Base-by-base conservation (phyloP, 2,113 vertebrate genomes). In the Ailurus styani region DNA sequence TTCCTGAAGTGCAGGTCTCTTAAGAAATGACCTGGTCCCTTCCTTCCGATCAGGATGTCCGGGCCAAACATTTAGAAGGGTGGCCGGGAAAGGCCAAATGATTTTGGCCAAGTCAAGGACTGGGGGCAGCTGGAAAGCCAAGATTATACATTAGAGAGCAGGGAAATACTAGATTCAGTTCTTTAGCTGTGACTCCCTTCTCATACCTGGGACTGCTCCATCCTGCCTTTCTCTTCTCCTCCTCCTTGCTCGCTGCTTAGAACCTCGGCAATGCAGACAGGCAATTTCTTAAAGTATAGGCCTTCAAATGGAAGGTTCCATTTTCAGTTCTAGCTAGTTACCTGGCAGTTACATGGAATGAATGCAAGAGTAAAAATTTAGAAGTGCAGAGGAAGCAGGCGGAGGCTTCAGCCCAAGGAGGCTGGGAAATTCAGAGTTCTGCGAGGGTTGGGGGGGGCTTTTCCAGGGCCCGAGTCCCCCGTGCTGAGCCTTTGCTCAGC, bases 271-370 rank as follows among this genome's bases (percentile, higher is more conserved):
- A 0, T 18, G 92, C 94, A 97, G 98, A 98, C 4, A 10, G 96
- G 81, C 98, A 96, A 98, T 98, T 98, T 98, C 96, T 95, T 91
- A 42, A 98, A 98, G 73, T 88, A 96, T 31, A 97, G 97, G 21
- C 94, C 97, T 97, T 93, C 93, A 92, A 98, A 98, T 97, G 81
- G 93, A 97, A 98, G 98, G 98, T 96, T 98, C 27, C 27, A 21
- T 97, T 97, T 86, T 97, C 96, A 92, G 81, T 88, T 94, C 96
- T 88, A 92, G 42, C 72, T 60, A 90, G 79, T 97, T 95, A 97
- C 93, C 93, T 97, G 96, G 90, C 94, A 98, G 77, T 98, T 97
- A 89, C 96, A 92, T 95, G 72, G 87, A 97, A 79, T 57, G 18
- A 1, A 11, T 9, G 77, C 9, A 0, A 42, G 21, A 93, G 0